Evolutionary conservation across 2,797 vertebrate species (phyloP), one percentile per base, ranked within the genome.

Genomic region (Gadopsis marmoratus): DNA sequence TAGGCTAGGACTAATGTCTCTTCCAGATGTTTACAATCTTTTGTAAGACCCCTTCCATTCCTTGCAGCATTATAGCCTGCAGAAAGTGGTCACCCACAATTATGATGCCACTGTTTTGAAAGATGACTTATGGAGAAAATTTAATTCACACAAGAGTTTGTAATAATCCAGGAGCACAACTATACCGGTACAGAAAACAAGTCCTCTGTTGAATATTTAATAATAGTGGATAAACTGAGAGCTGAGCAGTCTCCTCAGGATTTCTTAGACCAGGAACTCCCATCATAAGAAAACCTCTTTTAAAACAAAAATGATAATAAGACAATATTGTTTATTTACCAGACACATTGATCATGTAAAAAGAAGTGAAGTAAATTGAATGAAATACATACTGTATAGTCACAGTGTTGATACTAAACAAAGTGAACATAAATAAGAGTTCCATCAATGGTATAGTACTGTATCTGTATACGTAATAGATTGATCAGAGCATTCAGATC

Each of bases 331-430:
- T 96, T 96, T 96, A 95, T 95, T 95, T 92, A 94, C 86, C 92
- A 93, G 92, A 95, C 94, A 95, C 93, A 93, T 83, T 92, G 89
- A 94, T 95, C 92, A 95, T 95, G 94, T 95, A 96, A 95, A 96
- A 95, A 95, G 88, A 94, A 94, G 92, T 93, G 91, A 90, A 89
- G 86, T 84, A 83, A 93, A 94, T 89, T 76, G 75, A 90, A 94
- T 89, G 81, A 90, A 92, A 94, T 86, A 94, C 92, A 93, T 85
- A 26, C 26, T 26, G 26, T 26, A 83, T 79, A 92, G 92, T 96
- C 95, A 96, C 95, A 95, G 95, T 96, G 94, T 91, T 94, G 87
- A 94, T 94, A 95, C 94, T 86, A 93, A 96, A 94, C 89, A 91
- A 95, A 90, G 93, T 93, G 89, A 95, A 95, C 88, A 91, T 91